A percentile compares a stretch with the other conserved stretches of the same genome.
Conservation (phyloP, 2,888 invertebrate species). For the Oxytorus armatus region DNA sequence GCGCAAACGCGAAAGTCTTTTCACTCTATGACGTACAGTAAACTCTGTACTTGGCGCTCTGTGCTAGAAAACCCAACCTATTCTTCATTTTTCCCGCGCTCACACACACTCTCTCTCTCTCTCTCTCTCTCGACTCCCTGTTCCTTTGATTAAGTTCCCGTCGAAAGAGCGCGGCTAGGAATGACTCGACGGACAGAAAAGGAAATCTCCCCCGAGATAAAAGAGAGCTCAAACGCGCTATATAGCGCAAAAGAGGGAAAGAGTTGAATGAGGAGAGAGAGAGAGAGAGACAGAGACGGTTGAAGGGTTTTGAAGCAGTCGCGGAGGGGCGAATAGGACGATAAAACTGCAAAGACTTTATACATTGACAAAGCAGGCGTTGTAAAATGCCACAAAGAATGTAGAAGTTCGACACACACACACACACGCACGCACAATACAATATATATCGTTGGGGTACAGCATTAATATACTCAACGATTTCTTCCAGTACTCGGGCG, state of each 20-base stretch:
- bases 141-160: conserved; percentile 58
- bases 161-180: conserved; percentile 44
- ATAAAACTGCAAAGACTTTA: conserved; percentile 60
- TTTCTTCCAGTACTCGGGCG: conserved; percentile 17
- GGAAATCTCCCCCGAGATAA: conserved; percentile 31
- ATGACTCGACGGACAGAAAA: conserved; percentile 33
- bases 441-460: conserved; percentile 6
- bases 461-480: conserved; percentile 69
- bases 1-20: conserved; percentile 8
- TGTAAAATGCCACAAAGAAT: conserved; percentile 32
- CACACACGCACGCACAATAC: neutral
- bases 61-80: conserved; percentile 31
- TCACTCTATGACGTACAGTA: neutral
- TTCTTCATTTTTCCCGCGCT: conserved; percentile 26
- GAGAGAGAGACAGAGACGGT: conserved; percentile 17
- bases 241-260: conserved; percentile 65
- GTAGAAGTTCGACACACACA: conserved; percentile 7
- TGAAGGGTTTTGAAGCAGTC: conserved; percentile 22
- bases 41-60: neutral
- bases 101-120: no score
- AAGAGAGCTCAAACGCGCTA: conserved; percentile 62
- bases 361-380: conserved; percentile 68
- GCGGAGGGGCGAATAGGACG: conserved; percentile 40
- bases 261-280: conserved; percentile 50
- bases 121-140: conserved; percentile 2